Percentiles rank a stretch among this genome's conserved stretches.
Evolutionary conservation across 2,113 vertebrate genomes (phyloP).

Genomic region (Gavia stellata): DNA sequence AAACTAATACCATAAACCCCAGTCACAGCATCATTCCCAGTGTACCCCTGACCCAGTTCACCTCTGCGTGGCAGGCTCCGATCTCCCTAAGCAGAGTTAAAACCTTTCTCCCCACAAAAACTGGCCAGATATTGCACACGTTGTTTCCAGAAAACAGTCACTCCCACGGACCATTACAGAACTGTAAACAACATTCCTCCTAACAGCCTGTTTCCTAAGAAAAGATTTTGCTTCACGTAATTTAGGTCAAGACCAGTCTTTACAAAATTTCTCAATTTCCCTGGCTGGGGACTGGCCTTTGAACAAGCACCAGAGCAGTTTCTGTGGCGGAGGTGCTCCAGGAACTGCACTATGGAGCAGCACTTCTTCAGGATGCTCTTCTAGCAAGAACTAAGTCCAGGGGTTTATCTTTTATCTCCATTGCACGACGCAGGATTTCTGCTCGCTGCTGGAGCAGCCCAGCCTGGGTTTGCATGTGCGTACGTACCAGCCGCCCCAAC

Average conservation of each 20-base stretch:
- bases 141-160: background rate
- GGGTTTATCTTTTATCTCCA: background rate
- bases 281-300: background rate
- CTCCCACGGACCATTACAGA: background rate
- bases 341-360: background rate
- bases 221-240: fast-evolving
- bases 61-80: fast-evolving
- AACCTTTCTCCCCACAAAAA: fast-evolving
- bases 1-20: background rate
- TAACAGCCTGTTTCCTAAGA: background rate
- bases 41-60: background rate
- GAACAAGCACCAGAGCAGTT: background rate
- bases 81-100: background rate
- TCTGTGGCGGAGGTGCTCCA: background rate
- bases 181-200: background rate
- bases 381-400: background rate
- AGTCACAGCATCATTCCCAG: fast-evolving
- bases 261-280: background rate
- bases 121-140: background rate
- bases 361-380: background rate
- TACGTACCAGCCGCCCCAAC: fast-evolving
- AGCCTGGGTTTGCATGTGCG: background rate
- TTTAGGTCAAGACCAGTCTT: background rate
- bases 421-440: background rate
- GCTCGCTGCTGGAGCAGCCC: background rate